Conservation (phyloP, 2,113 vertebrate species). For the Tragelaphus strepsiceros region DNA sequence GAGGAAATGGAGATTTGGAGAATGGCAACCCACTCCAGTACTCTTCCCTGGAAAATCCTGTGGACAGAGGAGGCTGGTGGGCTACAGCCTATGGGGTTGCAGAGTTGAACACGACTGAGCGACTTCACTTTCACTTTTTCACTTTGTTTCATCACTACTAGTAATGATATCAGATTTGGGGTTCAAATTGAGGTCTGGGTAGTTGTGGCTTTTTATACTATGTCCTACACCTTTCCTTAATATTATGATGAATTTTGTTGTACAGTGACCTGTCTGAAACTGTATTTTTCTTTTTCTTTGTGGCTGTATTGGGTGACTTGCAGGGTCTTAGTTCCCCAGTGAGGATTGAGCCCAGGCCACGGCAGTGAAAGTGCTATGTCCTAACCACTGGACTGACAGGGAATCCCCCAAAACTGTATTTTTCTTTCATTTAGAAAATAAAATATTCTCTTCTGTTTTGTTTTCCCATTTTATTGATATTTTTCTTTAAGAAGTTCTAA, state of each 20-base stretch:
- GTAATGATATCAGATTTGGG: not conserved
- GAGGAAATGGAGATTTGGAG: not conserved
- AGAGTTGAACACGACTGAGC: accelerated
- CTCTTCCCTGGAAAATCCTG: not conserved
- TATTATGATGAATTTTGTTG: not conserved
- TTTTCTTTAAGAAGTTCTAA: constrained; percentile 30
- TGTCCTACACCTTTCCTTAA: not conserved
- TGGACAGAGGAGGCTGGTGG: not conserved
- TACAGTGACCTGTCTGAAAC: not conserved
- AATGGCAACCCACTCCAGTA: not conserved
- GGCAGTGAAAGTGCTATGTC: not conserved
- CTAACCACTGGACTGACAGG: not conserved
- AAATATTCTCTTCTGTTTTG: not conserved
- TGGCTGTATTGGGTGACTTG: not conserved
- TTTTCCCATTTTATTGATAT: not conserved
- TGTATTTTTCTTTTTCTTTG: not conserved
- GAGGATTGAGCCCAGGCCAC: not conserved
- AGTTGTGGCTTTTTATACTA: not conserved
- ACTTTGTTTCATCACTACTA: not conserved
- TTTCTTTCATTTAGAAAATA: constrained; percentile 28
- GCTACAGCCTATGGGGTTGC: not conserved
- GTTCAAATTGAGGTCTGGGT: not conserved
- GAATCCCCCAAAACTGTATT: not conserved
- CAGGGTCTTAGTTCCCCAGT: not conserved
- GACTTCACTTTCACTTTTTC: not conserved